A percentile compares a stretch with the other conserved stretches of the same genome.
These are phyloP conservation scores for Datnioides undecimradiatus DNA, from an alignment of 2,113 vertebrate species.

Conservation along the genomic window DNA sequence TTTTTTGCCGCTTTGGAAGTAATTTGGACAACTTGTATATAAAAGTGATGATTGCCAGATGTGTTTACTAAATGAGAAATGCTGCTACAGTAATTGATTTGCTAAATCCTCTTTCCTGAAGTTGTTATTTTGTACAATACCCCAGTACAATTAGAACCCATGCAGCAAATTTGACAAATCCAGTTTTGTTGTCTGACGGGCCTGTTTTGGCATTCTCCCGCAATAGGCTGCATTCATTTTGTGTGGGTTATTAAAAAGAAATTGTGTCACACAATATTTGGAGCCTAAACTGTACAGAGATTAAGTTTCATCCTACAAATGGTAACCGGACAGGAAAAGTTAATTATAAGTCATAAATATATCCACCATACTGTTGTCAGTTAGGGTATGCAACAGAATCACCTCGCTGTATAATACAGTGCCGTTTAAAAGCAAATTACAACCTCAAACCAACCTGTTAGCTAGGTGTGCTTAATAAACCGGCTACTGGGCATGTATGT, in stretches of 20 bases:
- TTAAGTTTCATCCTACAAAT: background rate
- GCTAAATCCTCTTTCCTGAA: background rate
- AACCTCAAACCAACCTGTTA: too few species aligned
- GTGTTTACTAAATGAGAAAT: background rate
- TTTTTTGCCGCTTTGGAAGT: background rate
- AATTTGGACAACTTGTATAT: background rate
- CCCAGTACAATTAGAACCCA: background rate
- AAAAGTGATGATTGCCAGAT: slow-evolving; percentile 6
- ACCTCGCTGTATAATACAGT: background rate
- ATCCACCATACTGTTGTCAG: background rate
- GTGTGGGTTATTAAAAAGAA: too few species aligned
- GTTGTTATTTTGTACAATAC: background rate
- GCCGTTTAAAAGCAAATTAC: too few species aligned
- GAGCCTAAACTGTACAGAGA: too few species aligned
- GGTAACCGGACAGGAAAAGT: background rate
- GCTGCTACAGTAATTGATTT: background rate
- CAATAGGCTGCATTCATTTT: too few species aligned
- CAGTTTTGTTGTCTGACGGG: background rate
- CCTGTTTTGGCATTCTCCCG: too few species aligned
- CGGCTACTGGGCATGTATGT: background rate
- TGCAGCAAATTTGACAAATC: background rate
- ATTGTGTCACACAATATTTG: too few species aligned
- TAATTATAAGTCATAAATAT: background rate
- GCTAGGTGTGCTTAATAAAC: background rate
- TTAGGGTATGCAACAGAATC: background rate